Base-by-base conservation (phyloP, 2,888 invertebrate genomes). In the Junonia oenone region DNA sequence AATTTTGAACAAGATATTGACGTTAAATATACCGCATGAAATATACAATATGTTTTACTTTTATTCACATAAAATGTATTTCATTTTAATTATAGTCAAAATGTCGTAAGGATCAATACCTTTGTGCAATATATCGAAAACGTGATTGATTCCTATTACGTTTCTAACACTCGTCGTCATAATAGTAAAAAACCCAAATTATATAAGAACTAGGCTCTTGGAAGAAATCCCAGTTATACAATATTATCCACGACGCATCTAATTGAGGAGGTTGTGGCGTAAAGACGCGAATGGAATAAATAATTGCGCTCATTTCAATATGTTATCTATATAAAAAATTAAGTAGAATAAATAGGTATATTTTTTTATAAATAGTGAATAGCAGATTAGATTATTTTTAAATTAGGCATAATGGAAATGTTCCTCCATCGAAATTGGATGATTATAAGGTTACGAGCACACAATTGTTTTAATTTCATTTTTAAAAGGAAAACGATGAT, bases 221-320 rank as follows among this genome's bases (percentile, higher is more conserved):
- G 59, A 63, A 65, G 66, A 72, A 71, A 68, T 69, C 64, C 70
- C 68, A 63, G 68, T 76, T 75, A 72, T 69, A 67, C 67, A 75
- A 72, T 63, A 63, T 67, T 65, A 66, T 64, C 66, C 60, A 63
- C 68, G 62, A 70, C 72, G 67, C 68, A 63, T 74, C 70, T 75
- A 76, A 76, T 75, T 71, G 75, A 71, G 67, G 73, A 63, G 67
- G 69, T 65, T 68, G 70, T 68, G 66, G 67, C 65, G 67, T 66
- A 67, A 66, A 63, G 65, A 68, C 68, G 60, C 56, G 65, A 58
- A 64, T 61, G 61, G 72, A 75, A 73, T 77, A 68, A 51, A 48
- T 59, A 64, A 68, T 60, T 56, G 46, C 38, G n/a, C 35, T 50
- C 37, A 56, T 50, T 51, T 45, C 33, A 51, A 51, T 57, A 52